These are phyloP conservation scores for Zeuzera pyrina DNA, from an alignment of 2,888 invertebrate species.

Conservation along the genomic window DNA sequence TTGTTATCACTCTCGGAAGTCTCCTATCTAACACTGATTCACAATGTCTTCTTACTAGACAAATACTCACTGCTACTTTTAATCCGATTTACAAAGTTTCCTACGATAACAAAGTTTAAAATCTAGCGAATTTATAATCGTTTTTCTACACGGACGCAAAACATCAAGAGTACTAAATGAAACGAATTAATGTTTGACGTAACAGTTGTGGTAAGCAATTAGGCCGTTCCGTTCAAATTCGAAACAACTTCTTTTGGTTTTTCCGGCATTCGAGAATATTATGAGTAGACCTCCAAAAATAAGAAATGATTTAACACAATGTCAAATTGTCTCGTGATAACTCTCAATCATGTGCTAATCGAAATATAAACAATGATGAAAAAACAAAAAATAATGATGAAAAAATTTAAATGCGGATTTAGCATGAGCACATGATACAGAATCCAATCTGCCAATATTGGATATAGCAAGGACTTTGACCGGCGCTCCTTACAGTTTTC, in stretches of 20 bases:
- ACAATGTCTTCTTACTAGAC: slow-evolving; percentile 38
- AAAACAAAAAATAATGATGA: slow-evolving; percentile 43
- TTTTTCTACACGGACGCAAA: too few relatives aligned
- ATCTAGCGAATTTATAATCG: too few relatives aligned
- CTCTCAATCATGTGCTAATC: slow-evolving; percentile 67
- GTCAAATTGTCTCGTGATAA: slow-evolving; percentile 61
- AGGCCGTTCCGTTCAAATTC: slow-evolving; percentile 25
- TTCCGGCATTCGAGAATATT: slow-evolving; percentile 23
- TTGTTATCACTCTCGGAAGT: slow-evolving; percentile 58
- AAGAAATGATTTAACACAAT: slow-evolving; percentile 57
- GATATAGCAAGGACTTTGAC: slow-evolving; percentile 37
- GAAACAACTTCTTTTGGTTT: slow-evolving; percentile 35
- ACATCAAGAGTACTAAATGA: too few relatives aligned
- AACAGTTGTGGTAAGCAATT: too few relatives aligned
- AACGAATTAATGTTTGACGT: too few relatives aligned
- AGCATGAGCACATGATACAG: slow-evolving; percentile 50
- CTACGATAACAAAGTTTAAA: too few relatives aligned
- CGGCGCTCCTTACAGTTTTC: slow-evolving; percentile 19
- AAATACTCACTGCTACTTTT: slow-evolving; percentile 33
- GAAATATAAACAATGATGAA: slow-evolving; percentile 60
- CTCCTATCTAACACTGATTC: slow-evolving; percentile 54
- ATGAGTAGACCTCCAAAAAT: slow-evolving; percentile 53
- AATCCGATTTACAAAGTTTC: too few relatives aligned
- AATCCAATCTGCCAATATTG: slow-evolving; percentile 54
- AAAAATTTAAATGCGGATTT: slow-evolving; percentile 62